Evolutionary conservation across 2,888 invertebrate species (phyloP), one percentile per base, ranked within the genome.

Genomic region (Drosophila nr. fundita): DNA sequence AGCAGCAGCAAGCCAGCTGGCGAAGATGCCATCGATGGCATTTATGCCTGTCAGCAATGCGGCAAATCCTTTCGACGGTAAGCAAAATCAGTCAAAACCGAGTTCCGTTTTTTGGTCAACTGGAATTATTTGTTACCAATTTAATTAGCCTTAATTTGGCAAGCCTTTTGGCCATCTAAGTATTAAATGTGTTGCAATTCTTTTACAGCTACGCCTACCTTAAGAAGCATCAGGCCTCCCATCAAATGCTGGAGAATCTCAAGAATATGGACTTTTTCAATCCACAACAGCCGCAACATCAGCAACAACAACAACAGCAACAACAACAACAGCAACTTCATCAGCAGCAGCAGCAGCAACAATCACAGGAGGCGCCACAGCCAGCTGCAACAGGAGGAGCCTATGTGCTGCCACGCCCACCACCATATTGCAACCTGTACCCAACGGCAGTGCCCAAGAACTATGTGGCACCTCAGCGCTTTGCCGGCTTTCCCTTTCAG

Each of bases 51-150:
- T 80, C 94, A 93, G 55, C 93, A 93, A 15, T 95, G 95, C 78
- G 95, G 95, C 52, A 95, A 95, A 80, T 85, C 94, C 68, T 95
- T 95, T 89, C 91, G 95, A 55, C 92, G 95, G 87, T 95, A 94
- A 78, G 79, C 58, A n/a, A 1, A 38, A 34, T 11, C 10, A n/a
- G 2, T n/a, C 10, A 40, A 40, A 40, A 10, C 0, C 2, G 40
- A 10, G n/a, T 10, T 4, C 4, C n/a, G n/a, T 1, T 40, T n/a
- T 34, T 34, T 34, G 34, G 34, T 13, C 34, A 34, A 5, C 15
- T 36, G 5, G 0, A 36, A 15, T 15, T 36, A 36, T 36, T 36
- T 36, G 13, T 34, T 13, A 5, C 13, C 1, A 34, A 15, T 36
- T 36, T 2, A 36, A 36, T 36, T 36, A 36, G 4, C 13, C 13